phyloP scores from a whole-genome alignment of 2,888 invertebrate species.

The Sericinus montela region DNA sequence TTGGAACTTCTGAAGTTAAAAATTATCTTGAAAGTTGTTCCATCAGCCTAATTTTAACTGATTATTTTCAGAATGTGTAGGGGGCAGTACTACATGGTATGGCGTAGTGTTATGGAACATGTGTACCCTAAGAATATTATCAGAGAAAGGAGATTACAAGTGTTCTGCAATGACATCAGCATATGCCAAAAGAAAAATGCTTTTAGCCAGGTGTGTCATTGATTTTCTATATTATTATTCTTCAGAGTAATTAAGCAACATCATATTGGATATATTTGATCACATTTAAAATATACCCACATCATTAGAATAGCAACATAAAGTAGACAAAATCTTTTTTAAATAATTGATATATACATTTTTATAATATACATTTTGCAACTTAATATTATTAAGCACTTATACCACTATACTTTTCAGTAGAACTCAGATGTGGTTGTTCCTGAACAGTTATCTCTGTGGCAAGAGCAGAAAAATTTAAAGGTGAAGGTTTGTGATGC shows the following conservation, averaged over 20 bases:
- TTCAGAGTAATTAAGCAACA: no score
- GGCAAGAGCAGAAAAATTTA: slow-evolving; percentile 46
- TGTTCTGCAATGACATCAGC: slow-evolving; percentile 55
- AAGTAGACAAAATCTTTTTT: no score
- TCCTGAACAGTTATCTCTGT: slow-evolving; percentile 49
- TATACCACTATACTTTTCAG: slow-evolving; percentile 36
- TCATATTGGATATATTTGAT: no score
- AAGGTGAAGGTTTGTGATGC: slow-evolving; percentile 40
- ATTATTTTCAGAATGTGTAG: slow-evolving; percentile 52
- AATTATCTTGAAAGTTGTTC: no score
- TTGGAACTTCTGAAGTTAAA: no score
- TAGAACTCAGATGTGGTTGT: slow-evolving; percentile 35
- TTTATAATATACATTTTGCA: no score
- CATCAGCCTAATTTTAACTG: not conserved
- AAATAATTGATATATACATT: no score
- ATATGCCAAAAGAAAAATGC: slow-evolving; percentile 34
- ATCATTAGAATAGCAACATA: no score
- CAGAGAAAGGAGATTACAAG: slow-evolving; percentile 51
- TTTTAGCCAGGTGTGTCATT: slow-evolving; percentile 12
- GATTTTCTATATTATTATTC: no score
- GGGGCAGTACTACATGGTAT: slow-evolving; percentile 66
- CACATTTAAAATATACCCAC: no score
- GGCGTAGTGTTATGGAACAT: slow-evolving; percentile 67
- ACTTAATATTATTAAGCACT: no score
- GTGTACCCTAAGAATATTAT: slow-evolving; percentile 50